phyloP scores from a whole-genome alignment of 2,113 vertebrate genomes.

The Oriolus oriolus region DNA sequence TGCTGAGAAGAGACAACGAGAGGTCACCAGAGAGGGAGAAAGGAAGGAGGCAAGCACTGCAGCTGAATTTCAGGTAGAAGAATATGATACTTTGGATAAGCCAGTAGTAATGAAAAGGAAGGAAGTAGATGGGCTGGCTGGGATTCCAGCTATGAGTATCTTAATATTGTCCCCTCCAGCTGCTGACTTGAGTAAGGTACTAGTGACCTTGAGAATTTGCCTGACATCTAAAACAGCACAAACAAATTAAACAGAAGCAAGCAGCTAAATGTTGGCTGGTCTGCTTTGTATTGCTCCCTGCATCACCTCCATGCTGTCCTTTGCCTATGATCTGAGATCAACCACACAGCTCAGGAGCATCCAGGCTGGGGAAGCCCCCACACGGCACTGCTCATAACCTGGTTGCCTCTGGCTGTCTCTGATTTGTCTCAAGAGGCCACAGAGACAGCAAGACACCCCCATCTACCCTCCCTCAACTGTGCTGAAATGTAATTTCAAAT shows the following conservation, averaged over 20 bases:
- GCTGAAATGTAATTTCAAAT: neutral
- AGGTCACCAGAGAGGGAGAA: neutral
- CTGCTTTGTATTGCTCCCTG: neutral
- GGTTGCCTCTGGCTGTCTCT: neutral
- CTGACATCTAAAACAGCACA: neutral
- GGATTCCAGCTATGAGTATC: neutral
- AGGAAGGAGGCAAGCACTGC: neutral
- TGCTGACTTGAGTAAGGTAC: neutral
- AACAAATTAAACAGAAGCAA: neutral
- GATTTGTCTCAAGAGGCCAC: neutral
- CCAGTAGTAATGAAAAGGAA: neutral
- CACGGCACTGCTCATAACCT: rapidly evolving
- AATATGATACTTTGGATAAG: neutral
- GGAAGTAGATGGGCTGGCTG: neutral
- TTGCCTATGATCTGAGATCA: neutral
- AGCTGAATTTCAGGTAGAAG: neutral
- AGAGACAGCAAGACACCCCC: neutral
- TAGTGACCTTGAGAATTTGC: neutral
- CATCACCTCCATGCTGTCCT: neutral
- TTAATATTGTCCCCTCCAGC: neutral
- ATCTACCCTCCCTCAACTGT: neutral
- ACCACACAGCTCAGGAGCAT: neutral
- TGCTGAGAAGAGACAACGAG: neutral
- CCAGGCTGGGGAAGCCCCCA: neutral
- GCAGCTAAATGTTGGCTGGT: neutral